A percentile compares a stretch with the other conserved stretches of the same genome.
phyloP scores from a whole-genome alignment of 1,140 invertebrate species.

The Drosophila nannoptera region DNA sequence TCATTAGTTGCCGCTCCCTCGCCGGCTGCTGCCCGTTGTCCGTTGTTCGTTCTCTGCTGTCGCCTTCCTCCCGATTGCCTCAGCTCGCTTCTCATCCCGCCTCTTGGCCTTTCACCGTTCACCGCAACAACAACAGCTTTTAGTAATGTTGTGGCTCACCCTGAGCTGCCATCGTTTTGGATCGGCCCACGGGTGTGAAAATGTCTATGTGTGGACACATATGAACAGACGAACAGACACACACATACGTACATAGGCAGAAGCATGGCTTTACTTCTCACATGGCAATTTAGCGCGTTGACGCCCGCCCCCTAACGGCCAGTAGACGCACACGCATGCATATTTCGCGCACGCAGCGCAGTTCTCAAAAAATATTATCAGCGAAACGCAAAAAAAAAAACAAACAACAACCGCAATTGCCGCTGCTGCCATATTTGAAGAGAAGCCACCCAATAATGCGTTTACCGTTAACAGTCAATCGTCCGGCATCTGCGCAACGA shows the following conservation, averaged over 20 bases:
- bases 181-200: constrained; percentile 62
- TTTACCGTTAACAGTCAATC: constrained; percentile 48
- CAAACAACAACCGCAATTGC: constrained; percentile 24
- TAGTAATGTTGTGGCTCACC: constrained; percentile 73
- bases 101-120: constrained; percentile 71
- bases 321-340: neutral
- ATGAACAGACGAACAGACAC: neutral
- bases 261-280: constrained; percentile 23
- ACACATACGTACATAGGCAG: constrained; percentile 6
- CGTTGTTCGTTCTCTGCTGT: constrained; percentile 22
- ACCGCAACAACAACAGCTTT: constrained; percentile 56
- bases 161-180: constrained; percentile 71
- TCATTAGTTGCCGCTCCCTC: constrained; percentile 62
- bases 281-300: constrained; percentile 60
- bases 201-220: constrained; percentile 10
- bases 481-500: constrained; percentile 34
- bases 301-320: constrained; percentile 49
- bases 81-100: constrained; percentile 16
- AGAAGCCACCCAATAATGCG: constrained; percentile 48
- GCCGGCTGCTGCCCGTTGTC: constrained; percentile 12
- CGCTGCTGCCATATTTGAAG: constrained; percentile 29
- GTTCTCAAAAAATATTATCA: constrained; percentile 45
- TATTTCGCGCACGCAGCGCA: constrained; percentile 37
- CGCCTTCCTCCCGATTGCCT: constrained; percentile 13
- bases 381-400: constrained; percentile 19